Conservation (phyloP, 2,113 vertebrate genomes). For the Pampusana beccarii region DNA sequence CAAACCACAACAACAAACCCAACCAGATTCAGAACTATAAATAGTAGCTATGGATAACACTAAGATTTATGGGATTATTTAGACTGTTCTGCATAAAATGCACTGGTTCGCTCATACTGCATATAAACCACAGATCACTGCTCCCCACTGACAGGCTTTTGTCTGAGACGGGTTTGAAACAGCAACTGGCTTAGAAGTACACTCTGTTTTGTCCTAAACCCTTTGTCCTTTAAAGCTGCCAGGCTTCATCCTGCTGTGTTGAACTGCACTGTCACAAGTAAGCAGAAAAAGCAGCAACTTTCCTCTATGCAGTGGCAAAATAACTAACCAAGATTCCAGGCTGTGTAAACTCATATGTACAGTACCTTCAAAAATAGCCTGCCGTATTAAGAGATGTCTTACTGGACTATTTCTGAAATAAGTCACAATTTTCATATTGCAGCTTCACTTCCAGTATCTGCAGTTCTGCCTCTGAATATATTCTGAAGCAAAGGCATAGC, state of each 20-base stretch:
- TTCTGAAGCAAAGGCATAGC: not conserved
- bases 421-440: not conserved
- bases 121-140: not conserved
- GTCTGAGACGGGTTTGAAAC: not conserved
- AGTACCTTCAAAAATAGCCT: not conserved
- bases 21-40: not conserved
- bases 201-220: not conserved
- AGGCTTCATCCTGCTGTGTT: not conserved
- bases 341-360: not conserved
- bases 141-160: not conserved
- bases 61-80: not conserved
- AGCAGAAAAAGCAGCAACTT: not conserved
- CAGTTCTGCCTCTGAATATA: not conserved
- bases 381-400: not conserved
- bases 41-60: not conserved
- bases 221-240: not conserved
- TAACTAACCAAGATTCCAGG: not conserved
- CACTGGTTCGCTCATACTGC: not conserved
- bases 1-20: too few species aligned
- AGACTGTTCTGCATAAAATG: not conserved
- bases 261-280: not conserved
- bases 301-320: not conserved
- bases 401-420: not conserved
- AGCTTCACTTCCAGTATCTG: not conserved
- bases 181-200: not conserved